These are phyloP conservation scores for Dorcus parallelipipedus DNA, from an alignment of 2,888 invertebrate genomes.

Conservation along the genomic window DNA sequence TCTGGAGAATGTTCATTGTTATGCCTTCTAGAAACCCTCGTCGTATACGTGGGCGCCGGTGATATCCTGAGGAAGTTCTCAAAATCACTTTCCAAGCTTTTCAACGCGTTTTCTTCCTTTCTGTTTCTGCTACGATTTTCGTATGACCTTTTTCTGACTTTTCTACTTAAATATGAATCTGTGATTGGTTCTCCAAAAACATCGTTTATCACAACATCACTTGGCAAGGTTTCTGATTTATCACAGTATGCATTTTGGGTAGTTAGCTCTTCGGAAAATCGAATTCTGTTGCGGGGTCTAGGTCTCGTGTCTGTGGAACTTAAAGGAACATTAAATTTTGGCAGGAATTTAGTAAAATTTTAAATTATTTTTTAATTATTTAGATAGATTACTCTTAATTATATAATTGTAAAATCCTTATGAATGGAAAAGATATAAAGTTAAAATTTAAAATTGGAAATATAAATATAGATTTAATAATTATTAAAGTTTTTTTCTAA, in stretches of 20 bases:
- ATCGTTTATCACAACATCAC: constrained; percentile 32
- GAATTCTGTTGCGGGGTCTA: not conserved
- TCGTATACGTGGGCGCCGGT: constrained; percentile 10
- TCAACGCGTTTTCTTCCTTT: not conserved
- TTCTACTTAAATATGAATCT: constrained; percentile 20
- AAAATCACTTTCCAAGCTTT: constrained; percentile 8
- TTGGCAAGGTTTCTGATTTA: not conserved
- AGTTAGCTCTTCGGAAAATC: too few relatives aligned
- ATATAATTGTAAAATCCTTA: too few relatives aligned
- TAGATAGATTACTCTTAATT: too few relatives aligned
- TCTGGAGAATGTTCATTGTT: constrained; percentile 21
- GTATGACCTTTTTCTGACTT: constrained; percentile 1
- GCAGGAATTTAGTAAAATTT: not conserved
- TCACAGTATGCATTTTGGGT: too few relatives aligned
- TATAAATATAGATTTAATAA: too few relatives aligned
- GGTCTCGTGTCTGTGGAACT: not conserved
- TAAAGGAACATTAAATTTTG: not conserved
- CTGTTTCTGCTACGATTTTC: not conserved
- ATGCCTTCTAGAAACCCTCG: not conserved
- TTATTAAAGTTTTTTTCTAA: too few relatives aligned
- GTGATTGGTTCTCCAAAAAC: constrained; percentile 20
- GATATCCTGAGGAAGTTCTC: constrained; percentile 12
- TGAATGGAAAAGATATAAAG: too few relatives aligned
- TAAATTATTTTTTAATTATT: too few relatives aligned
- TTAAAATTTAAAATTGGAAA: too few relatives aligned